Percentiles rank a stretch among this genome's conserved stretches.
phyloP scores from a whole-genome alignment of 1,140 invertebrate genomes.

The Monochamus saltuarius region DNA sequence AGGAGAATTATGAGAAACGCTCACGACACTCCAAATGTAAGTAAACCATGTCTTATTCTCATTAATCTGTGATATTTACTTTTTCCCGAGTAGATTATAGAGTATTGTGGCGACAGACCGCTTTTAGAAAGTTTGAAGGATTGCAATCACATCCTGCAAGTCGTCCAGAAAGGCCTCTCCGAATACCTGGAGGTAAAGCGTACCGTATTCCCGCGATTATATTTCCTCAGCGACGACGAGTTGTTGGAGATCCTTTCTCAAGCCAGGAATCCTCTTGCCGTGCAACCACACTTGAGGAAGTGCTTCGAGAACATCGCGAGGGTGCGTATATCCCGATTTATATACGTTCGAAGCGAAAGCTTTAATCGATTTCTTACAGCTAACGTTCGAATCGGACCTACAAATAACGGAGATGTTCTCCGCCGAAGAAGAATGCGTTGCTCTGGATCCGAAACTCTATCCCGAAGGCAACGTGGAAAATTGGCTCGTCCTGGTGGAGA shows the following conservation, averaged over 20 bases:
- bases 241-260: conserved; percentile 75
- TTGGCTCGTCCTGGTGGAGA: conserved; percentile 72
- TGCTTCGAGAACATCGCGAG: conserved; percentile 78
- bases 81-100: conserved; percentile 58
- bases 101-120: conserved; percentile 59
- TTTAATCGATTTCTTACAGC: conserved; percentile 45
- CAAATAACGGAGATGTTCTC: conserved; percentile 77
- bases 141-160: conserved; percentile 64
- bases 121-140: conserved; percentile 69
- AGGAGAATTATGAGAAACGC: conserved; percentile 71
- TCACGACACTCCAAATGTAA: conserved; percentile 65
- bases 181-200: conserved; percentile 76
- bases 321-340: conserved; percentile 49
- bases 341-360: not conserved
- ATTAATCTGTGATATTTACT: not conserved
- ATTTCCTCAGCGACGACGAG: conserved; percentile 78
- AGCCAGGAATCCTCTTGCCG: conserved; percentile 69
- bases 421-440: conserved; percentile 72
- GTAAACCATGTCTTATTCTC: not conserved
- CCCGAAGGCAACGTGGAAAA: conserved; percentile 74
- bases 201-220: conserved; percentile 71
- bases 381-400: conserved; percentile 69
- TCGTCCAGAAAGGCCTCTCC: conserved; percentile 71
- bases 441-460: conserved; percentile 63
- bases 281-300: conserved; percentile 77